A percentile compares a stretch with the other conserved stretches of the same genome.
Conservation (phyloP, 2,888 invertebrate species). For the Melikaiella ostensackeni region DNA sequence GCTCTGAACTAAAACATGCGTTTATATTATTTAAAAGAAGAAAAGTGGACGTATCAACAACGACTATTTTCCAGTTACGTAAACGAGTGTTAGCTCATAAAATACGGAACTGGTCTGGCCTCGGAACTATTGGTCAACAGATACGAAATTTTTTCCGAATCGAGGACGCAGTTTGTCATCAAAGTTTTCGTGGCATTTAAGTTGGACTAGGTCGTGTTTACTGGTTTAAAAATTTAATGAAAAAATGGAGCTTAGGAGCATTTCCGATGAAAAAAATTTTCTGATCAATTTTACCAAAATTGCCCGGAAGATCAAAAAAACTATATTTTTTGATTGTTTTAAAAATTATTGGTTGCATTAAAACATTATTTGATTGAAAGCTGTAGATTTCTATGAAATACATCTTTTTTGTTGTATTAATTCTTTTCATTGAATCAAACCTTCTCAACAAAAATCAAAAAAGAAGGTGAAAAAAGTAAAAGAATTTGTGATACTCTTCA, state of each 20-base stretch:
- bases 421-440: too few relatives aligned
- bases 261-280: not conserved
- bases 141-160: conserved; percentile 19
- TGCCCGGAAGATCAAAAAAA: too few relatives aligned
- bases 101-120: conserved; percentile 14
- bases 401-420: too few relatives aligned
- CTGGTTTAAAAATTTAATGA: not conserved
- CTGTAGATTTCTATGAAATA: too few relatives aligned
- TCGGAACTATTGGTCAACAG: conserved; percentile 21
- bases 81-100: not conserved
- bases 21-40: not conserved
- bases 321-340: too few relatives aligned
- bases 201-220: not conserved
- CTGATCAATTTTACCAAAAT: too few relatives aligned
- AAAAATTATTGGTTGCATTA: too few relatives aligned
- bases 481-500: too few relatives aligned
- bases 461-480: too few relatives aligned
- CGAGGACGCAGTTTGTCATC: conserved; percentile 27
- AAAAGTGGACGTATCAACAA: not conserved
- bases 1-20: too few relatives aligned
- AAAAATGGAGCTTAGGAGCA: not conserved
- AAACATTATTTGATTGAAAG: too few relatives aligned
- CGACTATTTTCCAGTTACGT: not conserved
- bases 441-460: too few relatives aligned
- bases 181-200: conserved; percentile 1